Base-by-base conservation (phyloP, 2,113 vertebrate genomes). In the Eleginops maclovinus region DNA sequence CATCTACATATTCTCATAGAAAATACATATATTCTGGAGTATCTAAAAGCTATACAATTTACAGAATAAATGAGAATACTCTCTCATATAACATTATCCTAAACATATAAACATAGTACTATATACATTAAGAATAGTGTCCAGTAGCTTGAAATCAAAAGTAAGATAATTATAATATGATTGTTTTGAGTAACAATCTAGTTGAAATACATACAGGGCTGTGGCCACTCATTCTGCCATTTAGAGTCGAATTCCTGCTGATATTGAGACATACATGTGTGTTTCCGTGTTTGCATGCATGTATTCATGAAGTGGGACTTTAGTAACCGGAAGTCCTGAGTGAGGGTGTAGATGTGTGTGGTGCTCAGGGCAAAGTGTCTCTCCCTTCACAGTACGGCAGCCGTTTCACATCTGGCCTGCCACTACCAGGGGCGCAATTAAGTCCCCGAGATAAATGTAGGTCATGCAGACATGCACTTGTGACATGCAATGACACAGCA, bases 341-440 rank as follows among this genome's bases (percentile, higher is more conserved):
- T 61, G 64, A 76, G 54, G 58, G 49, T 73, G 31, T 79, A n/a
- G 31, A 72, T 79, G 67, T 43, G 49, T 61, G 77, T 59, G 54
- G 64, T 62, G 81, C 83, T 80, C 56, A 46, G 75, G 82, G 85
- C 67, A 64, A 77, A 76, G 66, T 82, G 74, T 67, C 50, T 21
- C 62, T 79, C 80, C 71, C 75, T 62, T 86, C 80, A 81, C 75
- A 85, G 72, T 83, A 4, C 75, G 75, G 67, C 69, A 77, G 68
- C 68, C 41, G n/a, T 49, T 78, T 79, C 79, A 88, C 88, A 90
- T 93, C 85, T 93, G 87, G 85, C 53, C 72, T 83, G 79, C 51
- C 81, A 21, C 69, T 73, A 85, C 82, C 79, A 82, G 84, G 64
- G 81, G 84, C 78, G 19, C 80, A 87, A 89, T 91, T 86, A 85